Base-by-base conservation (phyloP, 2,888 invertebrate genomes). In the Leptura quadrifasciata region DNA sequence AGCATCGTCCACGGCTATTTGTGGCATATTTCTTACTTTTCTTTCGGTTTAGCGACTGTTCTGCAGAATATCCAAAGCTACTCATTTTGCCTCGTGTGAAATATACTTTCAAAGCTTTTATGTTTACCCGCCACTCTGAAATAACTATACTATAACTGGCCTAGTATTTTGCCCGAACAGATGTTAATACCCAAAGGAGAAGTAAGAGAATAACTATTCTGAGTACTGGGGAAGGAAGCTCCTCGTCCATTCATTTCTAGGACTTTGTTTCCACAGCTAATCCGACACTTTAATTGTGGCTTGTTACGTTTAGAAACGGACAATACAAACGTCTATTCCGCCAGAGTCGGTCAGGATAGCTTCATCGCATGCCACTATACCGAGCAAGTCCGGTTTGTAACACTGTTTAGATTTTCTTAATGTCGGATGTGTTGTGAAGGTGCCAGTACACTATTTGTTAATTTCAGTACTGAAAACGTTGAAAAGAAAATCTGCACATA, bases 401-500 rank as follows among this genome's bases (percentile, higher is more conserved):
- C 6, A n/a, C 47, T 47, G 47, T 47, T 47, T 47, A 47, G 47
- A 47, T 47, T 47, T 47, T 47, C 47, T 47, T 47, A 47, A 47
- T 47, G n/a, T n/a, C 47, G n/a, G n/a, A 47, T 47, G 47, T 47
- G 47, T 15, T 47, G n/a, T 47, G 47, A 47, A 47, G 60, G 35
- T 58, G 58, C 69, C 58, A 39, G 58, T 69, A 39, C 39, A 69
- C 68, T 68, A 57, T 27, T 58, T 69, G 57, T 15, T 57, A 69
- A 58, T 69, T 58, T 69, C 58, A 39, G 69, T 69, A 69, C 69
- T 58, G 63, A 63, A 57, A 57, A 69, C 27, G 31, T 69, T 69
- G 69, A 69, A 69, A 58, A 57, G 35, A 69, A 69, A 69, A 69
- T 39, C 35, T 69, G 69, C 69, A 69, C 69, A 69, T 69, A 69